Evolutionary conservation across 2,888 invertebrate species (phyloP), one percentile per base, ranked within the genome.

Genomic region (Portevinia maculata): DNA sequence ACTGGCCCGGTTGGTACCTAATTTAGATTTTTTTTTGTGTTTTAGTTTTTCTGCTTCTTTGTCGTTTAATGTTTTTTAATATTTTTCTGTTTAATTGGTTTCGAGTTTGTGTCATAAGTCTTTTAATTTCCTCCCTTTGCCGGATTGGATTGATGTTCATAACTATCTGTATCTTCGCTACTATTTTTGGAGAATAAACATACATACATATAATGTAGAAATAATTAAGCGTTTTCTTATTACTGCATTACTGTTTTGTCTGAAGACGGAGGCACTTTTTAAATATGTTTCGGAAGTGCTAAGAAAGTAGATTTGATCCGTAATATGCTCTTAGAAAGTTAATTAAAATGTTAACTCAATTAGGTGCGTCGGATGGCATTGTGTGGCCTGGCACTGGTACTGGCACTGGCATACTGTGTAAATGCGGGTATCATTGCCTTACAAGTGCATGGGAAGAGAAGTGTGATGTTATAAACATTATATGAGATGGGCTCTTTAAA

Each of bases 41-140:
- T 28, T 44, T 19, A 3, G 11, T 44, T 44, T 4, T 11, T 19
- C 19, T 17, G 17, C 44, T 6, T 39, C 13, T 39, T 46, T 34
- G 44, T 55, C 75, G 59, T 62, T 83, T 83, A 71, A 78, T 83
- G 76, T 48, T 78, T 81, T 76, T 78, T 65, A 81, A 76, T 81
- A 79, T 83, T 83, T 78, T 83, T 83, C 76, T 60, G 71, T 83
- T 76, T 83, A 83, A 83, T 83, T 83, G 71, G 76, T 71, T 71
- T 65, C 67, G 76, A 71, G 83, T 83, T 78, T 78, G 48, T 78
- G 83, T 83, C 76, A 78, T 71, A 83, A 81, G 83, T 83, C 78
- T 64, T 71, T 78, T 71, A 71, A 83, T 83, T 65, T 71, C 71
- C 71, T 62, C 60, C 65, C 37, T 55, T 60, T 15, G 30, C 37